Percentiles rank a stretch among this genome's conserved stretches.
These are phyloP conservation scores for Phytoseiulus persimilis DNA, from an alignment of 2,888 invertebrate genomes.

Conservation along the genomic window DNA sequence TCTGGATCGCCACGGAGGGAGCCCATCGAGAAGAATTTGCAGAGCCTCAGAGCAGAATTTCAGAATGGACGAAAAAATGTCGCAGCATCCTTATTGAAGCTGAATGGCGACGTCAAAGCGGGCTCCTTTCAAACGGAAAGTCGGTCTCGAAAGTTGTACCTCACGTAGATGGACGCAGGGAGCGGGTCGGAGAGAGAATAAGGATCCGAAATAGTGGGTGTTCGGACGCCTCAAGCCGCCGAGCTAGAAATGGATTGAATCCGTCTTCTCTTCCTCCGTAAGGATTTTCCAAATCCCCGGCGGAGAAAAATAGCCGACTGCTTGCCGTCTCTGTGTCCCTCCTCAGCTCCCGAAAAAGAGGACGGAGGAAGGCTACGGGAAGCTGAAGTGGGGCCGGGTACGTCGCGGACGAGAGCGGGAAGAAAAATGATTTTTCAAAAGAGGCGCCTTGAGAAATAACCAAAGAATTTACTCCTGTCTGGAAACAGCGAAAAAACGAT, in stretches of 20 bases:
- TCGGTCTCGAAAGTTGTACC: background rate
- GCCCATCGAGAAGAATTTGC: too few species aligned
- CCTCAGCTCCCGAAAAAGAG: background rate
- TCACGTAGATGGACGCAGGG: background rate
- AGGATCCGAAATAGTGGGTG: background rate
- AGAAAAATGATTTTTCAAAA: conserved; percentile 5
- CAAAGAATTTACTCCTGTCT: background rate
- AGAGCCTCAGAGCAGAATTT: too few species aligned
- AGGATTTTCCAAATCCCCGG: background rate
- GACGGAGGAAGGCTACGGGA: background rate
- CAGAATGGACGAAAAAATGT: background rate
- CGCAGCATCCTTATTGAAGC: background rate
- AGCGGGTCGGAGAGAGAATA: background rate
- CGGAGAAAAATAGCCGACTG: conserved; percentile 5
- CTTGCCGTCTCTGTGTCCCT: background rate
- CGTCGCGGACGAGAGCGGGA: background rate
- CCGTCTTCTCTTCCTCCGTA: background rate
- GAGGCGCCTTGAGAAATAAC: background rate
- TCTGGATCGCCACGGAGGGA: too few species aligned
- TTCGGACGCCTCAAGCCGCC: background rate
- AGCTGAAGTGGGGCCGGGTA: background rate
- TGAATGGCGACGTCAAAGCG: background rate
- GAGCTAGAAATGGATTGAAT: background rate
- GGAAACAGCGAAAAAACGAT: background rate
- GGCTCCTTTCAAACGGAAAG: background rate